Conservation (phyloP, 2,888 invertebrate species). For the Dryadula phaetusa region DNA sequence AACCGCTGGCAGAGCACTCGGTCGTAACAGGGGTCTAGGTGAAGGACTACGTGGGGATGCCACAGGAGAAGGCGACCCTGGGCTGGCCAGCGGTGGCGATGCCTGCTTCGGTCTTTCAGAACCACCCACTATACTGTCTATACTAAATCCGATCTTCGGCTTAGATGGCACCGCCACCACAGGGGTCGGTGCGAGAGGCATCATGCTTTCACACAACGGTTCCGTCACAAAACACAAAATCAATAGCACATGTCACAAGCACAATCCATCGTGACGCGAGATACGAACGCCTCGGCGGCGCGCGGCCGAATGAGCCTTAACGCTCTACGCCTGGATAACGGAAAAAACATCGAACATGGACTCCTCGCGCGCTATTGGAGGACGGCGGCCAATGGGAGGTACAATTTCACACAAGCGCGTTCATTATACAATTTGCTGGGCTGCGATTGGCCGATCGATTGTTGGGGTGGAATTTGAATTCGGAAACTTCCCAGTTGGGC, state of each 20-base stretch:
- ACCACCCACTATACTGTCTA: conserved; percentile 96
- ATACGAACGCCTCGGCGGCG: conserved; percentile 81
- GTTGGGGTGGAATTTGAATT: conserved; percentile 74
- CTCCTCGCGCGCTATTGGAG: conserved; percentile 68
- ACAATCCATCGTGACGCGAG: conserved; percentile 80
- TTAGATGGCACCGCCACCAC: conserved; percentile 95
- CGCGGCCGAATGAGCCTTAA: conserved; percentile 78
- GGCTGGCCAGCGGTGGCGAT: conserved; percentile 84
- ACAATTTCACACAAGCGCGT: conserved; percentile 57
- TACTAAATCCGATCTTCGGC: conserved; percentile 97
- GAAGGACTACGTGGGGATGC: conserved; percentile 77
- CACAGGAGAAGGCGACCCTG: conserved; percentile 75
- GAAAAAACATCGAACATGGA: conserved; percentile 74
- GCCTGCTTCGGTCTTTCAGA: conserved; percentile 74
- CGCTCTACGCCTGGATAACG: conserved; percentile 60
- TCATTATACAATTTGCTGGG: conserved; percentile 64
- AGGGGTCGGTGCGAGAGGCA: conserved; percentile 97
- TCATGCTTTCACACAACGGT: conserved; percentile 88
- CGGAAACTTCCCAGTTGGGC: conserved; percentile 76
- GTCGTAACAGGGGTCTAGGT: conserved; percentile 73
- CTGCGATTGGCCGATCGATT: conserved; percentile 63
- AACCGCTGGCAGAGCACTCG: conserved; percentile 80
- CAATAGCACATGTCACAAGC: conserved; percentile 80
- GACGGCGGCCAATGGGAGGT: conserved; percentile 61
- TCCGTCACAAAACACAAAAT: conserved; percentile 77